Evolutionary conservation across 2,888 invertebrate genomes (phyloP), one percentile per base, ranked within the genome.

Genomic region (Drosophila melanosoma): DNA sequence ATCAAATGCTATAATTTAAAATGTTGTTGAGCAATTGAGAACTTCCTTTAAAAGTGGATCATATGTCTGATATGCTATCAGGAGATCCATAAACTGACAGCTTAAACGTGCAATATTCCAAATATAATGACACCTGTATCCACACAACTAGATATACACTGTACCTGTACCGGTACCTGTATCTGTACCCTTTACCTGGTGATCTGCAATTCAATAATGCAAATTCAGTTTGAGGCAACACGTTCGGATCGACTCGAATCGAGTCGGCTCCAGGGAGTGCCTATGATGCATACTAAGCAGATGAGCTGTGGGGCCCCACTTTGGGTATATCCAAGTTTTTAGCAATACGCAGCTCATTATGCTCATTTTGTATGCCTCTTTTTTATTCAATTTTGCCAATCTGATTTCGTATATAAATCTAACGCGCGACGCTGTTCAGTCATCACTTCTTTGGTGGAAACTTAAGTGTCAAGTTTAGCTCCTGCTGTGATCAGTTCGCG

Each of bases 381-480:
- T 26, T 53, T 51, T 32, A 32, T 76, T 70, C 7, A 4, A 15
- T 85, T 90, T 87, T 83, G 88, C 82, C 83, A 63, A 66, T 69
- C 74, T 69, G 86, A 15, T 79, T 87, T 87, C 86, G 91, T 93
- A 93, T 93, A 93, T 92, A 93, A 93, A 92, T 93, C 93, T 93
- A 93, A 93, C 91, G 89, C 86, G 84, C 78, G 87, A 77, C 90
- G 74, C 69, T 84, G 83, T 66, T 59, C 84, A 89, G 91, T 85
- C 90, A 93, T 93, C 93, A 93, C 90, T 93, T 91, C 91, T 91
- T 91, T 91, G 93, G 93, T 93, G 93, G 93, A 93, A 93, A 93
- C 93, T 93, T 92, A 87, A 91, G 90, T 88, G 92, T 88, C 86
- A 93, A 92, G 93, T 93, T 93, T 93, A 93, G 93, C 93, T 93